These are phyloP conservation scores for Camelus bactrianus DNA, from an alignment of 2,113 vertebrate genomes.

Conservation along the genomic window DNA sequence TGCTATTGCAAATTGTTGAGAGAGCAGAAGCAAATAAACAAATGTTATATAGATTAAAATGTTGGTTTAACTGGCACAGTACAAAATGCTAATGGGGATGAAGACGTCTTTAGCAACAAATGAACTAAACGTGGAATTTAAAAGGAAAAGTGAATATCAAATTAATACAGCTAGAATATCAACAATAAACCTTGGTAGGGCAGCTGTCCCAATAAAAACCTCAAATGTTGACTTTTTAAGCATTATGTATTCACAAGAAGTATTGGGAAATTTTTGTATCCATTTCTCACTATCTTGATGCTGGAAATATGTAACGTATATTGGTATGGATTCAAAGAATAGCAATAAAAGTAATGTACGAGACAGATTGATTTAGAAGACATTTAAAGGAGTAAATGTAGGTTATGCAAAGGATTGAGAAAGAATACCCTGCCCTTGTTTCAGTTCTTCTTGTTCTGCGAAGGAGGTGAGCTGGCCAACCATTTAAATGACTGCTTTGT, in stretches of 20 bases:
- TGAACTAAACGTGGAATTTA: slow-evolving; percentile 16
- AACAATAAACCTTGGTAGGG: neutral
- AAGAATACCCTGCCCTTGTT: neutral
- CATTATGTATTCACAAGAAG: neutral
- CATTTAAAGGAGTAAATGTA: slow-evolving; percentile 36
- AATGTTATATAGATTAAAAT: slow-evolving; percentile 11
- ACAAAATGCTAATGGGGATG: neutral
- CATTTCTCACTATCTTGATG: neutral
- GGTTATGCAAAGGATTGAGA: neutral
- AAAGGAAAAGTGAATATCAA: neutral
- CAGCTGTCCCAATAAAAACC: neutral
- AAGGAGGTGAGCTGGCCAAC: neutral
- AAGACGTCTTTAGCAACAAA: slow-evolving; percentile 39
- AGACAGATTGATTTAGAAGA: neutral
- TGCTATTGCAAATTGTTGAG: neutral
- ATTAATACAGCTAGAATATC: neutral
- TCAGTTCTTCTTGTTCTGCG: neutral
- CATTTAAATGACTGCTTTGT: slow-evolving; percentile 39
- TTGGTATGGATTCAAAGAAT: neutral
- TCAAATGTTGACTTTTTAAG: neutral
- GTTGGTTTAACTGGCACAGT: neutral
- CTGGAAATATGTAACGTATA: neutral
- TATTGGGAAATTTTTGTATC: neutral
- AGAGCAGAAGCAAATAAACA: neutral
- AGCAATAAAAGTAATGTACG: slow-evolving; percentile 12